These are phyloP conservation scores for Varanus salvator DNA, from an alignment of 2,113 vertebrate genomes.

Conservation along the genomic window DNA sequence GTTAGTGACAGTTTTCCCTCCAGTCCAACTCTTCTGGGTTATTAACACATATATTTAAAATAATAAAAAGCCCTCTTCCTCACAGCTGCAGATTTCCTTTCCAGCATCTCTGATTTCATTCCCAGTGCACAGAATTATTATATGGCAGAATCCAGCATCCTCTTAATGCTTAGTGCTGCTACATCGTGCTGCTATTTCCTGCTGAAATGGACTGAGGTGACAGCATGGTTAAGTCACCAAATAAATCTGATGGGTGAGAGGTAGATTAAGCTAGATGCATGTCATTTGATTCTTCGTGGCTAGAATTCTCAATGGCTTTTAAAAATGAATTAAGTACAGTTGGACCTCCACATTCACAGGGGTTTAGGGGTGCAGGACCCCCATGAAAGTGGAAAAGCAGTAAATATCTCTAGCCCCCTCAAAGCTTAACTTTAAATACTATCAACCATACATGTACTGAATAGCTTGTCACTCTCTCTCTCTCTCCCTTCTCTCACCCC, in stretches of 20 bases:
- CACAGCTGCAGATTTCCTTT: constrained; percentile 61
- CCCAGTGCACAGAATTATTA: constrained; percentile 30
- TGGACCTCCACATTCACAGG: too few relatives aligned
- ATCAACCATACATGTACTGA: too few relatives aligned
- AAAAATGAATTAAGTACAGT: not conserved
- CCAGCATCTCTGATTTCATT: constrained; percentile 62
- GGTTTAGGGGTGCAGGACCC: too few relatives aligned
- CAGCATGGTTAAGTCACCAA: not conserved
- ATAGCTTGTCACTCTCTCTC: too few relatives aligned
- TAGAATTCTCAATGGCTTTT: not conserved
- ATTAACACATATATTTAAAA: constrained; percentile 61
- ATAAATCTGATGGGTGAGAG: not conserved
- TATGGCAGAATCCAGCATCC: constrained; percentile 19
- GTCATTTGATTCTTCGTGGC: not conserved
- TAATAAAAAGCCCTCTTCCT: constrained; percentile 53
- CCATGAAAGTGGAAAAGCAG: too few relatives aligned
- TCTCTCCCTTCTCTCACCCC: too few relatives aligned
- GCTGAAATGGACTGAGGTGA: constrained; percentile 31
- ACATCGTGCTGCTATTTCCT: not conserved
- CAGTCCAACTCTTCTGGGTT: constrained; percentile 40
- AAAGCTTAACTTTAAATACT: too few relatives aligned
- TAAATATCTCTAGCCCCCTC: too few relatives aligned
- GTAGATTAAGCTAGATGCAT: not conserved
- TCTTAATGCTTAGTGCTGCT: constrained; percentile 12
- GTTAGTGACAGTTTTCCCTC: constrained; percentile 57